Evolutionary conservation across 2,888 invertebrate species (phyloP), one percentile per base, ranked within the genome.

Genomic region (Epirrhoe tristata): DNA sequence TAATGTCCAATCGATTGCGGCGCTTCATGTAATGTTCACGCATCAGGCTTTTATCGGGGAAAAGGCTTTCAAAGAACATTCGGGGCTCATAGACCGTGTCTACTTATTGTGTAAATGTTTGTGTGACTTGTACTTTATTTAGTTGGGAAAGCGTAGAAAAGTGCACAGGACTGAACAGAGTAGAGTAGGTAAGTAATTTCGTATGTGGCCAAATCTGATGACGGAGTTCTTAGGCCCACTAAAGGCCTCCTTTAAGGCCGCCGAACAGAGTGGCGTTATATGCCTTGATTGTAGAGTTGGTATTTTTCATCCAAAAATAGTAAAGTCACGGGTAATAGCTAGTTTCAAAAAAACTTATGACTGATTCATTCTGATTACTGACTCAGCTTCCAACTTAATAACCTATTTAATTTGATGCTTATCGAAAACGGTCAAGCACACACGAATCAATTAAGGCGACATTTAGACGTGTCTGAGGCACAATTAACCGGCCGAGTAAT

Each of bases 401-500:
- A 63, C 63, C 32, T 58, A 64, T 58, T 34, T 66, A 60, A 60
- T 52, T 51, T 17, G 32, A 64, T 62, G 48, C 24, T 61, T 61
- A 71, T 67, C 64, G 54, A 57, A 61, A 67, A 51, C 70, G 59
- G 59, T 61, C 17, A 14, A 58, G 62, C 59, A 63, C 58, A 68
- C 51, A 66, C 65, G 64, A 70, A 71, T 76, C 76, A 71, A 71
- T 74, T 73, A 72, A 67, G 58, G 53, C 56, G 67, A 69, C 63
- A 55, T 63, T 57, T 64, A 63, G 58, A 64, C 78, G 75, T 78
- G 79, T 77, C 79, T 74, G 77, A 81, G 78, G 74, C 71, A 80
- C 63, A 78, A 82, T 82, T 80, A 82, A 82, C 81, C 77, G 71
- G 65, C 74, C 66, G 74, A 78, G 77, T 83, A 82, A 81, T 69